Evolutionary conservation across 2,797 vertebrate genomes (phyloP), one percentile per base, ranked within the genome.

Genomic region (Astyanax mexicanus): DNA sequence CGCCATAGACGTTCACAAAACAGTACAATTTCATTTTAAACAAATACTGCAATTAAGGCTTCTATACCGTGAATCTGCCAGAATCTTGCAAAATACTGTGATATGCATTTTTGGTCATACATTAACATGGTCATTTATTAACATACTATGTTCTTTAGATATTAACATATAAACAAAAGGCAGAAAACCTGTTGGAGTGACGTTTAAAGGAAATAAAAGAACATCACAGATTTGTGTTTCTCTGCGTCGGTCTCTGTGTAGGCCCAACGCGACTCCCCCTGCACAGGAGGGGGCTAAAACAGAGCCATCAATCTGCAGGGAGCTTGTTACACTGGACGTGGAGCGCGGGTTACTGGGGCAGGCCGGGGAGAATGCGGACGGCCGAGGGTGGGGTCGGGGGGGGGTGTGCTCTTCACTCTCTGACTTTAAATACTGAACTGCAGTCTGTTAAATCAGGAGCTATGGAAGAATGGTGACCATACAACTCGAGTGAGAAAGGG

Each of bases 331-430:
- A 80, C 57, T 80, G 83, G 84, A 88, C 85, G 84, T 88, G 82
- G 80, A 81, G 90, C 88, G 92, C 88, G 89, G 88, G 87, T 90
- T 91, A 93, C 89, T 87, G 91, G 78, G 72, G 92, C 91, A 75
- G 77, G 70, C 69, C 9, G 47, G 70, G 29, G 70, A 75, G 67
- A 77, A 77, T 76, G 61, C 32, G 68, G 69, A 77, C n/a, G n/a
- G 27, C 23, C 7, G 35, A 75, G 75, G 69, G 93, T 93, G 93
- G 93, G 90, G 84, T 64, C 38, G 3, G 69, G 75, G 8, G 73
- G 79, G 78, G 83, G 83, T 81, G 79, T 81, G 71, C 73, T 64
- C 67, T 64, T 79, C 29, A 69, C 58, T 80, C 69, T 68, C 73
- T 55, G 55, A 78, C 77, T 69, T 81, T 73, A 80, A 72, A 79